Base-by-base conservation (phyloP, 1,140 invertebrate species). In the Maconellicoccus hirsutus region DNA sequence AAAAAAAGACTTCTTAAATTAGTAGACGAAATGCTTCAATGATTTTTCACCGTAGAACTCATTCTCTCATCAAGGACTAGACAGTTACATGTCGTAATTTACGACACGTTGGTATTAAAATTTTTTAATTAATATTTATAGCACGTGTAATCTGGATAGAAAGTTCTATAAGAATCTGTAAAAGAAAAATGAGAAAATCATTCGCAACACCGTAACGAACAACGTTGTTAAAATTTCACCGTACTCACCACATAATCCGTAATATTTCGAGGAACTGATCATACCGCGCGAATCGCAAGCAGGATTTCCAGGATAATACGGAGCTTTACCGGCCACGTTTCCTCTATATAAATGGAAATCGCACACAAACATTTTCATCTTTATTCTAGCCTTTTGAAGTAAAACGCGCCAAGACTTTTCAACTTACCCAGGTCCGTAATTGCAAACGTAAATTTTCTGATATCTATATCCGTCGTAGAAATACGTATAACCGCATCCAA, bases 401-500 rank as follows among this genome's bases (percentile, higher is more conserved):
- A n/a, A 59, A 73, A 70, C 61, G 59, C 23, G 33, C 12, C 66
- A 74, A 71, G 71, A 66, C 21, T 73, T 59, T 33, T 26, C 39
- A 71, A 79, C 81, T 82, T 80, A 89, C 87, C 87, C 87, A 10
- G 90, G 89, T 71, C 90, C 90, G 77, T 92, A 93, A 80, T 93
- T 92, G 82, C 91, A 93, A 14, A 92, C 87, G 77, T 91, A 92
- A 70, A 91, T 83, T 79, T 92, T 92, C 71, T 87, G 89, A 77
- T 89, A 90, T 73, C 83, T 79, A 1, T 80, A 73, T 0, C 83
- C 81, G 73, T 90, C 87, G 74, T 87, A 87, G 79, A 89, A 92
- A 79, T 87, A 91, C 0, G 89, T 84, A 77, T 86, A 93, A 21
- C 90, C 90, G 78, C 90, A 93, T 27, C 91, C 91, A 27, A 93